These are phyloP conservation scores for Machaerirhynchus nigripectus DNA, from an alignment of 2,113 vertebrate species.

Conservation along the genomic window DNA sequence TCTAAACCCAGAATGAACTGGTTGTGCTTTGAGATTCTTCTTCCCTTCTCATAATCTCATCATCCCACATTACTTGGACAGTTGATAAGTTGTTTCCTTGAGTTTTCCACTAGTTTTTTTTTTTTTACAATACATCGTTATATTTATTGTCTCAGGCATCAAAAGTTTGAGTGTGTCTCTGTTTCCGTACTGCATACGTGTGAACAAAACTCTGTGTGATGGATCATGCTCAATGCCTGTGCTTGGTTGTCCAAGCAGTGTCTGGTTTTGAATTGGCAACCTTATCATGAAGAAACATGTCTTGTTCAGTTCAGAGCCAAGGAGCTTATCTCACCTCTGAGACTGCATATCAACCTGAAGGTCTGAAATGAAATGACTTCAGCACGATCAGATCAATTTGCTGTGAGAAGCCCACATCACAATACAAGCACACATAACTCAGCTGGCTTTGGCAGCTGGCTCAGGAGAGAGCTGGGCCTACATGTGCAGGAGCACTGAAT, in stretches of 20 bases:
- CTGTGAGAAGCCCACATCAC: slow-evolving; percentile 42
- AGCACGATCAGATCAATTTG: slow-evolving; percentile 57
- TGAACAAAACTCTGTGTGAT: not conserved
- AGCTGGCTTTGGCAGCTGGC: slow-evolving; percentile 44
- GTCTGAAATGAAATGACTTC: slow-evolving; percentile 56
- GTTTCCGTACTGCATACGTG: not conserved
- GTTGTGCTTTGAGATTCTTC: not conserved
- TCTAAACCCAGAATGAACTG: not conserved
- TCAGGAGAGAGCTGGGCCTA: slow-evolving; percentile 23
- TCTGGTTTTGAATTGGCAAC: slow-evolving; percentile 39
- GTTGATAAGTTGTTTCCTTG: not conserved
- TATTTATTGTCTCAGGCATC: not conserved
- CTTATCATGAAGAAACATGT: slow-evolving; percentile 62
- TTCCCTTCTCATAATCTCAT: not conserved
- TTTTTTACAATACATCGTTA: not conserved
- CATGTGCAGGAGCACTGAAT: slow-evolving; percentile 35
- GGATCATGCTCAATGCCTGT: not conserved
- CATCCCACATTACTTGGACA: not conserved
- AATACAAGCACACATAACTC: slow-evolving; percentile 40
- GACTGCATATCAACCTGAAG: slow-evolving; percentile 52
- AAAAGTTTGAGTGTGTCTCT: not conserved
- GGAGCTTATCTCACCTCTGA: slow-evolving; percentile 65
- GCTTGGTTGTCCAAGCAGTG: not conserved
- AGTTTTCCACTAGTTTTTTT: not conserved
- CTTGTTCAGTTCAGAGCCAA: slow-evolving; percentile 42